Evolutionary conservation across 2,113 vertebrate genomes (phyloP).

Genomic region (Hydropotes inermis): DNA sequence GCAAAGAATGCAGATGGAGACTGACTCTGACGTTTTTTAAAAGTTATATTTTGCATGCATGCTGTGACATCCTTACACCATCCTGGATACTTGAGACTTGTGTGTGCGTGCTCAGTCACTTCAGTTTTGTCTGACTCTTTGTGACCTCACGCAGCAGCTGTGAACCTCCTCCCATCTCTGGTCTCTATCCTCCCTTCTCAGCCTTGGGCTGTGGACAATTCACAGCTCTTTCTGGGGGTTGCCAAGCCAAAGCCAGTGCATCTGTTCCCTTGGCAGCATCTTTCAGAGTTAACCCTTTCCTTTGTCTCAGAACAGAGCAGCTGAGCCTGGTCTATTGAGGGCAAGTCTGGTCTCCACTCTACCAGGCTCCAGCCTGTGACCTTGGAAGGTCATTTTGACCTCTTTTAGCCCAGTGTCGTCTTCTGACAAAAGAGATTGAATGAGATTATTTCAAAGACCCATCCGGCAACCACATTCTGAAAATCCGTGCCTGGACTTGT

Average conservation of each 20-base stretch:
- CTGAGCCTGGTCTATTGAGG: background rate
- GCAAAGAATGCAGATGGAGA: background rate
- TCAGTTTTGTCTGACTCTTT: background rate
- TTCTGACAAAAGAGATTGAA: background rate
- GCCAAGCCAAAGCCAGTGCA: rapidly evolving
- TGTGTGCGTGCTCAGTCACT: background rate
- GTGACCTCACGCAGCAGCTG: background rate
- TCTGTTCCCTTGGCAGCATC: background rate
- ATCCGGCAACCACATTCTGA: background rate
- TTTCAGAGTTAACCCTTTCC: background rate
- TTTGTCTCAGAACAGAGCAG: background rate
- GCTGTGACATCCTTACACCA: background rate
- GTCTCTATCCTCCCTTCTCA: rapidly evolving
- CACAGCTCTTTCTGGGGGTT: no score
- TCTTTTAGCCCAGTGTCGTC: background rate
- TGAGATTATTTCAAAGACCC: background rate
- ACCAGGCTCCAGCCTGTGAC: background rate
- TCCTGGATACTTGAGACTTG: background rate
- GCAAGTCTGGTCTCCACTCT: no score
- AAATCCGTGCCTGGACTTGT: rapidly evolving
- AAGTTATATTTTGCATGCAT: background rate
- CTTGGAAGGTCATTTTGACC: background rate
- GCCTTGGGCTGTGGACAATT: rapidly evolving
- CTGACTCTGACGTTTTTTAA: background rate
- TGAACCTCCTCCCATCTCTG: rapidly evolving